Evolutionary conservation across 2,888 invertebrate species (phyloP), one percentile per base, ranked within the genome.

Genomic region (Athalia circularis): DNA sequence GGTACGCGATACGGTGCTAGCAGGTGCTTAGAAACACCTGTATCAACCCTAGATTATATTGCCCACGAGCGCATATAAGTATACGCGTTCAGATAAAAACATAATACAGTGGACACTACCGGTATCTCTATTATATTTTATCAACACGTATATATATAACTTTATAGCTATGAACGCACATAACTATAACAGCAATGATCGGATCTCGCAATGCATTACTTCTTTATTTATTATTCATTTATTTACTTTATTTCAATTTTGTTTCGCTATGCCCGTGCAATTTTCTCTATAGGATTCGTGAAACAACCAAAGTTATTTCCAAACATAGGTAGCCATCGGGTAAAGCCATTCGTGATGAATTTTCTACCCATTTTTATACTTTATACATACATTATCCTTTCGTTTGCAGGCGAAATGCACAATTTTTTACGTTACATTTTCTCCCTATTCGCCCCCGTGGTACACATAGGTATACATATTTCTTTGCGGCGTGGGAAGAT

Each of bases 401-500:
- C 5, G 64, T 3, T 4, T 59, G 7, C 45, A 47, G 43, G 45
- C 64, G 6, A n/a, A 6, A 64, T 6, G 45, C 47, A 6, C 43
- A 45, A 64, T 64, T 64, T 11, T 62, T 9, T 43, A 43, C 29
- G 48, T 11, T 29, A 48, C 13, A 45, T 48, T 54, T 68, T 68
- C 54, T 43, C 15, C 54, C 54, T 54, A 68, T 54, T 68, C 67
- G 13, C 15, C 50, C 6, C 43, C 15, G 47, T 52, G 15, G 6
- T 7, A 54, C 43, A 29, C 7, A 68, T 11, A 52, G 29, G 11
- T 68, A 68, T 13, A 59, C 50, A 75, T 75, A 78, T 78, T 78
- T 29, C 29, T 29, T 29, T 11, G 47, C 78, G 59, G 78, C 88
- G 88, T 88, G 88, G 86, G 88, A 88, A 88, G 84, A 81, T 82